These are phyloP conservation scores for Petrocephalus zakoni DNA, from an alignment of 2,113 vertebrate genomes.

Conservation along the genomic window DNA sequence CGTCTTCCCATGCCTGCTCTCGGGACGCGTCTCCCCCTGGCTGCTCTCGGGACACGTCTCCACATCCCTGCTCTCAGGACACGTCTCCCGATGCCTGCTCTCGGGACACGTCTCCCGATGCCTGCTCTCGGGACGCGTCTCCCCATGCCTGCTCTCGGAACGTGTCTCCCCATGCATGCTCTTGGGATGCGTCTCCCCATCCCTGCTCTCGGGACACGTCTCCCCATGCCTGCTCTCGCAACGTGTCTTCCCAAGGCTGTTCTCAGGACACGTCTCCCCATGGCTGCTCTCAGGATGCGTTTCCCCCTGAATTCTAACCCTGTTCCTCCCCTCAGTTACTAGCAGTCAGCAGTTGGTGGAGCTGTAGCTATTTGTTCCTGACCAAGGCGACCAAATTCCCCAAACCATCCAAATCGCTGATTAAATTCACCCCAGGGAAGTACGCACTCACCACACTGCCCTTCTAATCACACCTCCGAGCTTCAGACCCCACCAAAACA, in stretches of 20 bases:
- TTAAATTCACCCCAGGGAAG: conserved; percentile 19
- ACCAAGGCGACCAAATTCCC: background rate
- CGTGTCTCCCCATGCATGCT: background rate
- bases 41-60: no score
- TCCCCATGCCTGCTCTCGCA: conserved; percentile 16
- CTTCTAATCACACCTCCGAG: conserved; percentile 19
- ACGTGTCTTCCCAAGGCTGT: no score
- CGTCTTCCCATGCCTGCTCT: no score
- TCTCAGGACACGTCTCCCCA: no score
- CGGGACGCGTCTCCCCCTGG: background rate
- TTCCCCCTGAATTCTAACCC: conserved; percentile 21
- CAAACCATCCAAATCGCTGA: conserved; percentile 12
- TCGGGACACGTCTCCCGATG: background rate
- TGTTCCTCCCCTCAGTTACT: conserved; percentile 29
- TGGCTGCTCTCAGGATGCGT: background rate
- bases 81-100: background rate
- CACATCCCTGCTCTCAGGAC: no score
- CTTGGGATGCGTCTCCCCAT: background rate
- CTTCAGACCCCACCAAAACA: background rate
- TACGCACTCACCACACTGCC: background rate
- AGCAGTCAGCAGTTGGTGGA: conserved; percentile 31
- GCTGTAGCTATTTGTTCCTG: conserved; percentile 25
- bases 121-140: no score
- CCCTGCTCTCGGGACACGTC: no score
- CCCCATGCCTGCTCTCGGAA: conserved; percentile 17